phyloP scores from a whole-genome alignment of 2,113 vertebrate genomes.

The Percopsis transmontana region DNA sequence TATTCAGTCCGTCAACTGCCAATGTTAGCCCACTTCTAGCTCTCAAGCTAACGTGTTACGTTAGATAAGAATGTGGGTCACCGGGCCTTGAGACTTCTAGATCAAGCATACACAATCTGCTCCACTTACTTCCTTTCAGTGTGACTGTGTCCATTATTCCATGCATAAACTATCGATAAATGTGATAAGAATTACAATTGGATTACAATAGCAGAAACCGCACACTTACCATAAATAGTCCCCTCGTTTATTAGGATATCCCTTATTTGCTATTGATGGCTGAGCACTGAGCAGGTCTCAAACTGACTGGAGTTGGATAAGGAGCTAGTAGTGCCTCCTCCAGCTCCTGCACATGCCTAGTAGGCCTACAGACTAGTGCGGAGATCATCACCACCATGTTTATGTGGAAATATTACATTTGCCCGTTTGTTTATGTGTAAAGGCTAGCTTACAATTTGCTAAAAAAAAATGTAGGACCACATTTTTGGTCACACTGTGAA shows the following conservation, averaged over 20 bases:
- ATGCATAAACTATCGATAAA: neutral
- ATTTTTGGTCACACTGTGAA: no score
- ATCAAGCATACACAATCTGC: slow-evolving; percentile 17
- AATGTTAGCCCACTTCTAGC: slow-evolving; percentile 49
- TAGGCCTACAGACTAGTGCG: neutral
- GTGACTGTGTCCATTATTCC: neutral
- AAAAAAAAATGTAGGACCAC: no score
- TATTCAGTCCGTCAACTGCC: slow-evolving; percentile 40
- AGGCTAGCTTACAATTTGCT: no score
- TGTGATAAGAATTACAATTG: neutral
- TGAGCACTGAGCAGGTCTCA: slow-evolving; percentile 66
- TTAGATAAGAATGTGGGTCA: slow-evolving; percentile 81
- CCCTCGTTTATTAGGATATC: slow-evolving; percentile 46
- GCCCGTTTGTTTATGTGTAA: no score
- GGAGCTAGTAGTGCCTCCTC: slow-evolving; percentile 61
- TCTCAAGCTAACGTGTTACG: slow-evolving; percentile 40
- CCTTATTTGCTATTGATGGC: slow-evolving; percentile 68
- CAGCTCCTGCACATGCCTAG: slow-evolving; percentile 21
- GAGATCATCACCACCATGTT: neutral
- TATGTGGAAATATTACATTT: no score
- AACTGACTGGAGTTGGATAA: slow-evolving; percentile 54
- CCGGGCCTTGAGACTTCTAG: slow-evolving; percentile 62
- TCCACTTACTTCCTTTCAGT: neutral
- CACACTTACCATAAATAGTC: slow-evolving; percentile 46
- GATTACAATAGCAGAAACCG: slow-evolving; percentile 3